These are phyloP conservation scores for Accipiter virgatus DNA, from an alignment of 2,113 vertebrate species.

Conservation along the genomic window DNA sequence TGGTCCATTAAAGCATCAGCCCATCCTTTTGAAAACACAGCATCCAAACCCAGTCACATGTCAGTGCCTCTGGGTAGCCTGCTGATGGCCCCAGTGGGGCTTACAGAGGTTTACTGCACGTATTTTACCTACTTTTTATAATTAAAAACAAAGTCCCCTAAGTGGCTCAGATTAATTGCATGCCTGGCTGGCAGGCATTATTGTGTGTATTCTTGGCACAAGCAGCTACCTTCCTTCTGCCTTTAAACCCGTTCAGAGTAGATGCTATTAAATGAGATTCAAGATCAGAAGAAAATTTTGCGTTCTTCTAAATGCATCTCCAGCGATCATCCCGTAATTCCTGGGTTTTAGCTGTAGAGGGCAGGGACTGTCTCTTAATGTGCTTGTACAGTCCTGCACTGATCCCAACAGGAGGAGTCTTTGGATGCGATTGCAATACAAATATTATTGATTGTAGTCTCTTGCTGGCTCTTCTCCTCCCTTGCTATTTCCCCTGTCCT, in stretches of 20 bases:
- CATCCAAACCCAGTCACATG: background rate
- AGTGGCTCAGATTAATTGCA: slow-evolving; percentile 47
- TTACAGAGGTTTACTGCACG: slow-evolving; percentile 12
- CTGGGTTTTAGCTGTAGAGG: slow-evolving; percentile 45
- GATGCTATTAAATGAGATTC: background rate
- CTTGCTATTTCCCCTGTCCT: background rate
- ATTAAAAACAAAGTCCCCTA: slow-evolving; percentile 46
- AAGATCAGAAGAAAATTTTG: slow-evolving; percentile 22
- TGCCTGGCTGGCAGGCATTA: slow-evolving; percentile 11
- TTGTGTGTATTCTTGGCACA: slow-evolving; percentile 13
- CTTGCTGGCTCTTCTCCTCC: background rate
- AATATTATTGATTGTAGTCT: slow-evolving; percentile 24
- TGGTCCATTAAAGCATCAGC: background rate
- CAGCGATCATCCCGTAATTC: background rate
- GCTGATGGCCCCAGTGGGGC: slow-evolving; percentile 8
- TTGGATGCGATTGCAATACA: slow-evolving; percentile 7
- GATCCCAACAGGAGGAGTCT: slow-evolving; percentile 21
- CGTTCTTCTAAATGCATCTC: background rate
- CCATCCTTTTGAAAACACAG: background rate
- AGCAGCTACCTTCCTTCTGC: background rate
- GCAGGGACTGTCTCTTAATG: slow-evolving; percentile 43
- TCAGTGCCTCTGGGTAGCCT: background rate
- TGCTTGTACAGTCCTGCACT: background rate
- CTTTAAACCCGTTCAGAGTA: background rate
- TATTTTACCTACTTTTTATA: slow-evolving; percentile 54